Base-by-base conservation (phyloP, 1,140 invertebrate species). In the Alviniconcha marisindica region DNA sequence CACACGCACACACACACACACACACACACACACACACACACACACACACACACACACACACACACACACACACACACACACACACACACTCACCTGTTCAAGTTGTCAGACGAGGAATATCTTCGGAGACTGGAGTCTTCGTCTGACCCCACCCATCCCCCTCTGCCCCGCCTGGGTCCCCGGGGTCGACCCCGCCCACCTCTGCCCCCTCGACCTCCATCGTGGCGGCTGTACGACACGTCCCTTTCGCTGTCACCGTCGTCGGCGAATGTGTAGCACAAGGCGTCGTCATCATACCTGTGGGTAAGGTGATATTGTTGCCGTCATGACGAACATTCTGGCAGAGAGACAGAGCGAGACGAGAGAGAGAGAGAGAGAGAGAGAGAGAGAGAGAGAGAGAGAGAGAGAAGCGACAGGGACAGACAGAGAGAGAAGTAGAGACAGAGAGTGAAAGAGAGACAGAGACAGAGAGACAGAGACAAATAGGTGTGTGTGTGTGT, bases 11-110 rank as follows among this genome's bases (percentile, higher is more conserved):
- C 66, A 73, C 66, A 73, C 81, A 82, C 66, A 82, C 66, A 82
- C 81, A 82, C 66, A 73, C 66, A 73, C 81, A 73, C 28, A 48
- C 81, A 82, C 81, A 82, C 81, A 82, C 81, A 82, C 81, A 82
- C 81, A 82, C 66, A 73, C 66, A 73, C 69, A 82, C 66, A 69
- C 63, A 71, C 66, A 71, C 66, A 71, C 28, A 71, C 66, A 71
- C 1, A 71, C 28, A 33, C 66, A 71, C 14, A 71, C 66, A 36
- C 66, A 71, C 31, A 40, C 15, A 71, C 24, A 71, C 14, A 36
- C 7, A 12, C 12, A 33, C 12, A 38, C 24, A 36, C 33, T 36
- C 14, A 71, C 66, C 33, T 71, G 38, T 40, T 71, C 31, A 38
- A 1, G n/a, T 33, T 36, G 66, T 71, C 31, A 14, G 28, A 36